phyloP scores from a whole-genome alignment of 2,113 vertebrate genomes.

The Leptocoma aspasia region DNA sequence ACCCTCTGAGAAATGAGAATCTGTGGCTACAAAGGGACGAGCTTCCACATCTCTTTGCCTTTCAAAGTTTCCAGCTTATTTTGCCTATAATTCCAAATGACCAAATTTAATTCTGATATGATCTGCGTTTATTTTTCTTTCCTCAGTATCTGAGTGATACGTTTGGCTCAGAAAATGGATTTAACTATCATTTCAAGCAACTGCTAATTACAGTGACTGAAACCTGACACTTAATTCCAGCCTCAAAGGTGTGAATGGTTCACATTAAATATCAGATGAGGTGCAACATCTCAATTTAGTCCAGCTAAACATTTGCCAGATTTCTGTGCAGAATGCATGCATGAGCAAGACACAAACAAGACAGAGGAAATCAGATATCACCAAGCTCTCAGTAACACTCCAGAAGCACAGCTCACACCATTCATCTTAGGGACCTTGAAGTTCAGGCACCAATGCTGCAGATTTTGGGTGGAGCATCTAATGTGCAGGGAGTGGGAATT shows the following conservation, averaged over 20 bases:
- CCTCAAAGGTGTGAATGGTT: neutral
- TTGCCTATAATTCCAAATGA: neutral
- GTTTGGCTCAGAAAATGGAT: neutral
- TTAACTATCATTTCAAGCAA: neutral
- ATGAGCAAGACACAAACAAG: neutral
- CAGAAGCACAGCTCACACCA: neutral
- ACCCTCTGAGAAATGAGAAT: neutral
- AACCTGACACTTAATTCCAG: neutral
- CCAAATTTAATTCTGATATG: neutral
- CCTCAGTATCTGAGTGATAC: neutral
- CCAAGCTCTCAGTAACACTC: neutral
- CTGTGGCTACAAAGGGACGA: neutral
- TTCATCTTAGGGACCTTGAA: neutral
- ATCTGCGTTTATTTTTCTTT: slow-evolving; percentile 12
- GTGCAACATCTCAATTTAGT: neutral
- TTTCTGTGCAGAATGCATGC: neutral
- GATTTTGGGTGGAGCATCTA: neutral
- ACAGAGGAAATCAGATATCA: neutral
- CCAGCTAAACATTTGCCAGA: neutral
- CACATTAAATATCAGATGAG: neutral
- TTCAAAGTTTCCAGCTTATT: neutral
- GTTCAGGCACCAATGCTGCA: neutral
- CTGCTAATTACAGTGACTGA: slow-evolving; percentile 4
- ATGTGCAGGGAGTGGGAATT: neutral
- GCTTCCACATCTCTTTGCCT: neutral